Evolutionary conservation across 2,888 invertebrate species (phyloP), one percentile per base, ranked within the genome.

Genomic region (Plagodis dolabraria): DNA sequence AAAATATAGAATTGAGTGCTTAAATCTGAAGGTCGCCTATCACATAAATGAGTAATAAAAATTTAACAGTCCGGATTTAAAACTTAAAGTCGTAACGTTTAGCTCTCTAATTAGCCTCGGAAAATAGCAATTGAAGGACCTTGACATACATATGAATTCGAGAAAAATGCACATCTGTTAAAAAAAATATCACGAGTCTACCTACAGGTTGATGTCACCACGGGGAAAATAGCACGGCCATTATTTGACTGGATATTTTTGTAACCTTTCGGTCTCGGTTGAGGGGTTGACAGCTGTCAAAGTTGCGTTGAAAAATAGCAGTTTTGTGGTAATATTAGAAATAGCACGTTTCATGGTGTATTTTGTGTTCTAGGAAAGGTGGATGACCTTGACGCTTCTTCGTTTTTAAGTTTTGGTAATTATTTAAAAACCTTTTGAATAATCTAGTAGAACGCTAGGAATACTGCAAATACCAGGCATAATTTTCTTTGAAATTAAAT

Each of bases 151-250:
- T 83, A 66, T 56, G 56, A 57, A 59, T 67, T 62, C 61, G 71
- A 69, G 76, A 76, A 82, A 80, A 77, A 78, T 75, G 69, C 77
- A 76, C 69, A 74, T 72, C 79, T 79, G 77, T 79, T 72, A 76
- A 79, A 82, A 83, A 77, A 79, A 76, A 40, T 60, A 58, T 63
- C 67, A 63, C 52, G 61, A 72, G 72, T 69, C 70, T 73, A 70
- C 75, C 70, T 73, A 70, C 75, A 83, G 80, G 81, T 83, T 80
- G 80, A 77, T 84, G 84, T 83, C 82, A 82, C 74, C 60, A 68
- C 53, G 68, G 71, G 68, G 72, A 76, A 82, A 86, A 83, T 81
- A 79, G 75, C 69, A 52, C 66, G 57, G 69, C 68, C 72, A 75
- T 53, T 75, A 76, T 76, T 69, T 71, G 59, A 64, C 62, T 43